phyloP scores from a whole-genome alignment of 2,113 vertebrate species.

The Tragelaphus strepsiceros region DNA sequence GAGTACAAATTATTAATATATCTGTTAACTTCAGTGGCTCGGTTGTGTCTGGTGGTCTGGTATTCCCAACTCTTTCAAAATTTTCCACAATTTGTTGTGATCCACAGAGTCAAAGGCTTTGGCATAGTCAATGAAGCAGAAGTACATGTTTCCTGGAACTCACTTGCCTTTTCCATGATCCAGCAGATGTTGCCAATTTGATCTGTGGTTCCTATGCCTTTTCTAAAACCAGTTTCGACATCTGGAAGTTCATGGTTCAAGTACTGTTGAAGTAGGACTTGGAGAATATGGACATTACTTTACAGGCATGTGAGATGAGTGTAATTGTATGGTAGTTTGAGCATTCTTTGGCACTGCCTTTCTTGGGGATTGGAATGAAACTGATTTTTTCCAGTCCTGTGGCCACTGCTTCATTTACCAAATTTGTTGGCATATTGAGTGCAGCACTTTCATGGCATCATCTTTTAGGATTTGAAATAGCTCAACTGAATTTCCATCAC shows the following conservation, averaged over 20 bases:
- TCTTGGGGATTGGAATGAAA: not conserved
- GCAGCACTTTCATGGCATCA: not conserved
- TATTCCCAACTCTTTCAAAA: not conserved
- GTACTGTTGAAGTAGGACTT: not conserved
- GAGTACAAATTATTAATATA: not conserved
- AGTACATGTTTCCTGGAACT: not conserved
- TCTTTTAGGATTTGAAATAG: not conserved
- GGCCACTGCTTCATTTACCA: not conserved
- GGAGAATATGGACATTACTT: not conserved
- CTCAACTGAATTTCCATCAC: not conserved
- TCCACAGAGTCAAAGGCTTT: not conserved
- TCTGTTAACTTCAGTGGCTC: not conserved
- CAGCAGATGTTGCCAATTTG: not conserved
- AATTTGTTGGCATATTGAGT: not conserved
- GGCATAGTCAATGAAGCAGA: not conserved
- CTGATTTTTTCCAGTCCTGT: not conserved
- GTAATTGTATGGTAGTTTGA: not conserved
- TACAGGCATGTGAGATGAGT: not conserved
- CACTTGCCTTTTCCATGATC: not conserved
- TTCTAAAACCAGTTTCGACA: not conserved
- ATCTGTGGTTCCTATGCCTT: not conserved
- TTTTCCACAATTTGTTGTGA: not conserved
- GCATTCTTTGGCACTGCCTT: not conserved
- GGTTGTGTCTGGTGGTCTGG: accelerated
- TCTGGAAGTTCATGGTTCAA: not conserved